Evolutionary conservation across 2,888 invertebrate species (phyloP).

Genomic region (Sphaerophoria taeniata): DNA sequence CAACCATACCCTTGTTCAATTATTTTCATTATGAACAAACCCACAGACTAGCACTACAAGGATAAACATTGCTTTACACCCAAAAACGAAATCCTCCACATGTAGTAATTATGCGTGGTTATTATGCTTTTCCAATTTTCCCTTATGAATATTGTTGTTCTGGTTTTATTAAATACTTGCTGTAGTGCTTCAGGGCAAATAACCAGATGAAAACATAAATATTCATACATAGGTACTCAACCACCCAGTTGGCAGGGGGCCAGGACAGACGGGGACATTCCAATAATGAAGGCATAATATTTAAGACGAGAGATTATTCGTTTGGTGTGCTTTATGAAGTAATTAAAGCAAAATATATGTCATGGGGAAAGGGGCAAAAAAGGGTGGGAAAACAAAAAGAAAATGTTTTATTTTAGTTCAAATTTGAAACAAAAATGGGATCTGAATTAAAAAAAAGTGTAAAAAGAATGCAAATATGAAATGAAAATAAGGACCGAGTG

Average conservation of each 20-base stretch:
- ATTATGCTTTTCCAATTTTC: slow-evolving; percentile 54
- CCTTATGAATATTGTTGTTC: slow-evolving; percentile 40
- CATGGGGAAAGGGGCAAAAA: slow-evolving; percentile 3
- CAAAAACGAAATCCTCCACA: slow-evolving; percentile 10
- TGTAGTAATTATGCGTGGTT: slow-evolving; percentile 35
- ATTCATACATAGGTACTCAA: background rate
- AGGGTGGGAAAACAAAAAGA: slow-evolving; percentile 24
- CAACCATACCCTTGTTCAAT: slow-evolving; percentile 27
- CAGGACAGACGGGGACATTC: slow-evolving; percentile 18
- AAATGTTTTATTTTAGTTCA: background rate
- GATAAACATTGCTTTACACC: slow-evolving; percentile 24
- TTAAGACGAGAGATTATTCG: slow-evolving; percentile 31
- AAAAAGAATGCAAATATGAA: slow-evolving; percentile 25
- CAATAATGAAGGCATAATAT: slow-evolving; percentile 52
- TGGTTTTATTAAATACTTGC: slow-evolving; percentile 43
- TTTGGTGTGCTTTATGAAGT: slow-evolving; percentile 41
- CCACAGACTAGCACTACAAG: background rate
- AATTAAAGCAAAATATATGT: slow-evolving; percentile 25
- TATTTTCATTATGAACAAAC: slow-evolving; percentile 25
- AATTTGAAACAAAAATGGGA: slow-evolving; percentile 12
- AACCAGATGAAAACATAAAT: background rate
- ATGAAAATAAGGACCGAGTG: background rate
- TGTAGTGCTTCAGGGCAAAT: slow-evolving; percentile 20
- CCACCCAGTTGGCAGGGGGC: background rate
- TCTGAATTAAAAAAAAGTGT: slow-evolving; percentile 14